Conservation (phyloP, 2,888 invertebrate genomes). For the Elysia crispata region DNA sequence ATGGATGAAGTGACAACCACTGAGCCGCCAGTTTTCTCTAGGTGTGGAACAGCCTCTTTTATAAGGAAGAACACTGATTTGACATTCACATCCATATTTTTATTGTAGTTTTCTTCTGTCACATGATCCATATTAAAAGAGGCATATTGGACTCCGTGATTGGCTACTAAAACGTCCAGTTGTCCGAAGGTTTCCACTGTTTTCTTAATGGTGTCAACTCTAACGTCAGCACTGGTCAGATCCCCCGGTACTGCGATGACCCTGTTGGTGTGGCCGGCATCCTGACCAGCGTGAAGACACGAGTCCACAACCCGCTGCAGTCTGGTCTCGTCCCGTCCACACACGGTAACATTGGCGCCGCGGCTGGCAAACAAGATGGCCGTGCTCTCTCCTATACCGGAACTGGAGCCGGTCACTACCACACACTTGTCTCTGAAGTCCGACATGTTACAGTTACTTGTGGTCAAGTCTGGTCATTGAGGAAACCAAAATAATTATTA, state of each 20-base stretch:
- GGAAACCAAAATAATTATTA: too few relatives aligned
- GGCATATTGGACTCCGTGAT: neutral
- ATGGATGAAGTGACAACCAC: conserved; percentile 34
- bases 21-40: conserved; percentile 14
- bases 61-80: conserved; percentile 34
- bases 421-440: conserved; percentile 22
- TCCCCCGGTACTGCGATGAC: conserved; percentile 15
- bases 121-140: neutral
- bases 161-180: conserved; percentile 32
- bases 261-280: neutral
- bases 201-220: neutral
- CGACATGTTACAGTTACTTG: neutral
- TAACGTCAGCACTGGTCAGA: neutral
- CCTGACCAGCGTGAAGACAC: neutral
- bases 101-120: conserved; percentile 35
- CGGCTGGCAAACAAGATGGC: conserved; percentile 48
- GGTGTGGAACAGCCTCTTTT: conserved; percentile 29
- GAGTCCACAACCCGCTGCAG: conserved; percentile 7
- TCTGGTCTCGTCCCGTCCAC: conserved; percentile 22
- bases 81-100: conserved; percentile 12
- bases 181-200: conserved; percentile 32
- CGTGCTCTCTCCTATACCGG: conserved; percentile 15
- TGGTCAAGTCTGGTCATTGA: too few relatives aligned
- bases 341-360: conserved; percentile 31
- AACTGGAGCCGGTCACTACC: conserved; percentile 30